Conservation (phyloP, 2,888 invertebrate species). For the Campoplex nolae region DNA sequence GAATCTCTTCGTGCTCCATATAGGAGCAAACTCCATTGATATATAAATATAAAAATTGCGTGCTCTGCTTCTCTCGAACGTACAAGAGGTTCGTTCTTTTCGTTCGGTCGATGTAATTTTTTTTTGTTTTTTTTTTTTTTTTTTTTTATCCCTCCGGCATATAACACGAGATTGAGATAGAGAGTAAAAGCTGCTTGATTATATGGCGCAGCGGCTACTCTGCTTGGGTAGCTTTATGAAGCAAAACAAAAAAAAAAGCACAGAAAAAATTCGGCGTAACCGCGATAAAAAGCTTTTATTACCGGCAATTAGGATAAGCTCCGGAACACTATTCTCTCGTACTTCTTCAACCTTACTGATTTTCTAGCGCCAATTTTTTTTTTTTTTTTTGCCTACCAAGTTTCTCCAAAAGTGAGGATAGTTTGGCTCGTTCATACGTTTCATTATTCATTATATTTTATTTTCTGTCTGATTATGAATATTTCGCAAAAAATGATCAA, state of each 20-base stretch:
- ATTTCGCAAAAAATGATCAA: background rate
- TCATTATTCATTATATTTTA: background rate
- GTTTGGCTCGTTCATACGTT: background rate
- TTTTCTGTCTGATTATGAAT: background rate
- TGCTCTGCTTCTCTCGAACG: constrained; percentile 48
- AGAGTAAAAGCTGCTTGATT: constrained; percentile 46
- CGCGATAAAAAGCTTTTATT: constrained; percentile 82
- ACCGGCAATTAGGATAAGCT: constrained; percentile 83
- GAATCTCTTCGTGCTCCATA: constrained; percentile 48
- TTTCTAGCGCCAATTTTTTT: constrained; percentile 13
- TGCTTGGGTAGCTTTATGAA: constrained; percentile 64
- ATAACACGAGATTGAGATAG: constrained; percentile 56
- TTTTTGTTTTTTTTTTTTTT: constrained; percentile 32
- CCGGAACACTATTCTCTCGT: constrained; percentile 48
- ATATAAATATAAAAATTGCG: background rate
- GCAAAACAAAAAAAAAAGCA: constrained; percentile 66
- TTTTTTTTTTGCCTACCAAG: background rate
- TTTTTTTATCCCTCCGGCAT: constrained; percentile 61
- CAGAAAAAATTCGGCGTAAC: constrained; percentile 58
- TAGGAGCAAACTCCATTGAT: constrained; percentile 3
- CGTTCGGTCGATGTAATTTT: constrained; percentile 62
- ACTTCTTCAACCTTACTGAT: constrained; percentile 33
- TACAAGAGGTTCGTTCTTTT: constrained; percentile 52
- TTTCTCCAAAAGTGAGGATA: background rate
- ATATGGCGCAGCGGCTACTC: constrained; percentile 26